phyloP scores from a whole-genome alignment of 2,797 vertebrate species.

The Pelobates cultripes region DNA sequence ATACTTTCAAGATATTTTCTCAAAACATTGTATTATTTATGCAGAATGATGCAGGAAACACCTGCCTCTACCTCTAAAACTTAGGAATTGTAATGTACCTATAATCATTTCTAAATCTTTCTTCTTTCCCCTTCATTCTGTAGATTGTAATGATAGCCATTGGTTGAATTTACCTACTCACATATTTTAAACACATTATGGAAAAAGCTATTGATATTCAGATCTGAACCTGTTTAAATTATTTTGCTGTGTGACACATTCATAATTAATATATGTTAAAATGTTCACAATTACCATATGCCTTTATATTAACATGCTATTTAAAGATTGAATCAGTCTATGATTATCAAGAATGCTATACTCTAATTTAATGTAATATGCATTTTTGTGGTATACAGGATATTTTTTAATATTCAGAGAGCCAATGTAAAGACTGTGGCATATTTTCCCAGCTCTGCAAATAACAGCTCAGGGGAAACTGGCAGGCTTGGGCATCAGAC shows the following conservation, averaged over 20 bases:
- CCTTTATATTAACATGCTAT: slow-evolving; percentile 7
- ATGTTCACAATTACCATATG: slow-evolving; percentile 2
- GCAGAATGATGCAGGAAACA: slow-evolving; percentile 20
- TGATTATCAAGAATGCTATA: slow-evolving; percentile 14
- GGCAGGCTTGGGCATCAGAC: no score
- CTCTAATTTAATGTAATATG: not conserved
- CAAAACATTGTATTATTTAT: no score
- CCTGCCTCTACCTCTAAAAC: slow-evolving; percentile 34
- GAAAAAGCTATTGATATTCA: slow-evolving; percentile 39
- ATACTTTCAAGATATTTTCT: no score
- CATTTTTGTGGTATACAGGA: no score
- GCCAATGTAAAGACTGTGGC: no score
- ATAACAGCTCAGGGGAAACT: no score
- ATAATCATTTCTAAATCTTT: slow-evolving; percentile 50
- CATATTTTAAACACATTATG: slow-evolving; percentile 29
- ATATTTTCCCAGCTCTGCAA: no score
- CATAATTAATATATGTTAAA: slow-evolving; percentile 36
- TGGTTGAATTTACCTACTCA: slow-evolving; percentile 25
- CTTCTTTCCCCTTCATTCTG: slow-evolving; percentile 35
- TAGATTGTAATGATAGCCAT: slow-evolving; percentile 42
- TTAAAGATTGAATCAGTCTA: slow-evolving; percentile 17
- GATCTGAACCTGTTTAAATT: slow-evolving; percentile 25
- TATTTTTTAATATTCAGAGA: no score
- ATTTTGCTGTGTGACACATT: slow-evolving; percentile 1
- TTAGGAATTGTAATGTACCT: slow-evolving; percentile 36